Base-by-base conservation (phyloP, 2,113 vertebrate species). In the Epinephelus lanceolatus region DNA sequence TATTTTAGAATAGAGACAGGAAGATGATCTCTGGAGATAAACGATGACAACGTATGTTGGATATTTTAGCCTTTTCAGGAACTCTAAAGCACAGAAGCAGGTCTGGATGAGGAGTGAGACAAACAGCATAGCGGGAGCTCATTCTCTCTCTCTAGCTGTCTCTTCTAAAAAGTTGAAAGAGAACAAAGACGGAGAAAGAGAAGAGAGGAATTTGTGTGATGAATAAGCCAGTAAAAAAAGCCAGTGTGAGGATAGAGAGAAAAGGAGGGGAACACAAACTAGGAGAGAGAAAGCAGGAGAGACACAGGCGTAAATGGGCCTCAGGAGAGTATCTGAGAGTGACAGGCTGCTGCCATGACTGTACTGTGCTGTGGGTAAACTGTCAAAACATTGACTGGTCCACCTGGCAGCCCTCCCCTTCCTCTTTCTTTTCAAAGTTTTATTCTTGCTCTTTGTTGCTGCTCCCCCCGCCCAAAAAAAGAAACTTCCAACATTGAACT, bases 311-410 rank as follows among this genome's bases (percentile, higher is more conserved):
- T 82, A 86, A 89, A 88, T 82, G 83, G 85, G 91, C 76, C 89
- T 89, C 87, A 55, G 83, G 89, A 86, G 87, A 81, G 79, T 60
- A 45, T 81, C 25, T 78, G 72, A 83, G 85, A 92, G 83, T 88
- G 89, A 87, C 89, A 90, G 85, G 87, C 87, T 90, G 87, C 89
- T 89, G 78, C 87, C 80, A 86, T 57, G 30, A 86, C 71, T 76
- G 57, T 74, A 80, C 85, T 72, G 87, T 82, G 80, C 87, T 88
- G 76, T 85, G 87, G 87, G 83, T 88, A 91, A 89, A 91, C 78
- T 88, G 87, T 91, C 89, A 92, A 88, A 89, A 89, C 81, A 92
- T 67, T 42, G 78, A 89, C 84, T 86, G 89, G 91, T 88, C 86
- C 89, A 89, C 88, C 88, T 92, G 89, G 76, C 69, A 86, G 76